A percentile compares a stretch with the other conserved stretches of the same genome.
Conservation (phyloP, 2,113 vertebrate species). For the Rhinoderma darwinii region DNA sequence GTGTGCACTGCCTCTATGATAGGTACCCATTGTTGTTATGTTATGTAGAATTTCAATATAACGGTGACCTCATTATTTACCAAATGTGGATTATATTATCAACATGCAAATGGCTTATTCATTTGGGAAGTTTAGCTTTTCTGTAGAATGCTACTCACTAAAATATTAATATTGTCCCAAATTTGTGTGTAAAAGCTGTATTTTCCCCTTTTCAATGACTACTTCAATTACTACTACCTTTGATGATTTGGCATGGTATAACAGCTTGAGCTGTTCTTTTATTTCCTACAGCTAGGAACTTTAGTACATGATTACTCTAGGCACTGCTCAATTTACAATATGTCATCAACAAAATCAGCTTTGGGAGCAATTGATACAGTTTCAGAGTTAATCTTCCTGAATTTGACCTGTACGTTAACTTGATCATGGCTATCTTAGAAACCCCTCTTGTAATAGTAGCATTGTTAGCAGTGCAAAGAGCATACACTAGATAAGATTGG, state of each 20-base stretch:
- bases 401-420: slow-evolving; percentile 57
- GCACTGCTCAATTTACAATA: slow-evolving; percentile 56
- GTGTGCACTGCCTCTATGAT: neutral
- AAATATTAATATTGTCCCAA: neutral
- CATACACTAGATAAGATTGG: slow-evolving; percentile 54
- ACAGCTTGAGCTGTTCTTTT: slow-evolving; percentile 29
- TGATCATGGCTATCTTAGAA: slow-evolving; percentile 58
- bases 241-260: slow-evolving; percentile 8
- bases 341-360: slow-evolving; percentile 58
- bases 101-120: neutral
- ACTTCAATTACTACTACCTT: neutral
- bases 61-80: neutral
- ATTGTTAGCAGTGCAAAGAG: slow-evolving; percentile 58
- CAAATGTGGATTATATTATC: neutral
- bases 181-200: neutral
- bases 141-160: neutral
- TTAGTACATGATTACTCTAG: slow-evolving; percentile 43
- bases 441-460: slow-evolving; percentile 51
- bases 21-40: neutral
- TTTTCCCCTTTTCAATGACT: neutral
- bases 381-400: slow-evolving; percentile 56
- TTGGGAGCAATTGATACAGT: slow-evolving; percentile 59
- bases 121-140: neutral
- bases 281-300: slow-evolving; percentile 38
- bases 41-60: neutral